Conservation (phyloP, 2,113 vertebrate genomes). For the Hirundichthys speculiger region DNA sequence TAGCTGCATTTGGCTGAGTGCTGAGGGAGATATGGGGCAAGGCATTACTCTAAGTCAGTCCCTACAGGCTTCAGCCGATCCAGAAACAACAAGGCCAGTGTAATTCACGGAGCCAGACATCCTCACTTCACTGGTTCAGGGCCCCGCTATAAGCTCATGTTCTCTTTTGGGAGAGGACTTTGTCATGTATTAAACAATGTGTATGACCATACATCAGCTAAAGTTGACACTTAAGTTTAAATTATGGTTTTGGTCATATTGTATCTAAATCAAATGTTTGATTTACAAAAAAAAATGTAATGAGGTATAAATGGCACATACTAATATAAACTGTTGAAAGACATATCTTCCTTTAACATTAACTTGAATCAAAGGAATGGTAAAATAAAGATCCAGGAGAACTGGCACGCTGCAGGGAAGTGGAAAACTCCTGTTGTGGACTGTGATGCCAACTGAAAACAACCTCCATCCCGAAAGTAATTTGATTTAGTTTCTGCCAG, state of each 20-base stretch:
- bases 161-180: constrained; percentile 46
- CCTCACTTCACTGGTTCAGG: constrained; percentile 69
- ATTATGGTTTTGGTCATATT: background rate
- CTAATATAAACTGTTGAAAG: background rate
- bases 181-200: constrained; percentile 47
- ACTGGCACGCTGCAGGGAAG: background rate
- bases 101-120: constrained; percentile 72
- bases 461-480: constrained; percentile 26
- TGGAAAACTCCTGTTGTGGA: constrained; percentile 26
- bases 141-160: constrained; percentile 59
- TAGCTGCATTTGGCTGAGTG: constrained; percentile 77
- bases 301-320: background rate
- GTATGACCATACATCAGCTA: constrained; percentile 14
- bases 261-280: background rate
- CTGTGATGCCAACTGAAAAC: constrained; percentile 32
- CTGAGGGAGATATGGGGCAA: constrained; percentile 76
- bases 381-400: constrained; percentile 14
- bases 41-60: constrained; percentile 79
- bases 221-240: background rate
- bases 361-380: background rate
- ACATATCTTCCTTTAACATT: background rate
- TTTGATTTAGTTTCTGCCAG: constrained; percentile 13
- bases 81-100: constrained; percentile 78
- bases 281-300: background rate
- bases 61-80: constrained; percentile 70